phyloP scores from a whole-genome alignment of 2,797 vertebrate genomes.

The Furcifer pardalis region DNA sequence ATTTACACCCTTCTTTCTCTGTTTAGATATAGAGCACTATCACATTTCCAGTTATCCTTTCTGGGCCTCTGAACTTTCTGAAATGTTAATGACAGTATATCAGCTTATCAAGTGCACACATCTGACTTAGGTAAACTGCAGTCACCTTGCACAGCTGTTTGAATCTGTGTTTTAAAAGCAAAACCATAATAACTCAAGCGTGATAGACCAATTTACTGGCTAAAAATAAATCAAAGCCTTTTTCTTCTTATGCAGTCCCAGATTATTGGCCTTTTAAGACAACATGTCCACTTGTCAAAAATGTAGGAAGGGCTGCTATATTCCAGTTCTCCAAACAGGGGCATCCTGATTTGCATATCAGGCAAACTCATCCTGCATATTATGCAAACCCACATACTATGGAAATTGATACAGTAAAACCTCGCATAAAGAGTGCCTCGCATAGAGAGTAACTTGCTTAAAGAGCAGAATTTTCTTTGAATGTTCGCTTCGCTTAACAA shows the following conservation, averaged over 20 bases:
- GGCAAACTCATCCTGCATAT: no score
- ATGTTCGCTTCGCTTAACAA: no score
- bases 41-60: background rate
- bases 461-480: no score
- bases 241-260: constrained; percentile 39
- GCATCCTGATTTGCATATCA: no score
- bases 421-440: no score
- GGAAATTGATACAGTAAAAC: no score
- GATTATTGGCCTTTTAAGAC: constrained; percentile 57
- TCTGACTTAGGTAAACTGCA: background rate
- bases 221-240: constrained; percentile 59
- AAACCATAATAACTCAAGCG: constrained; percentile 53
- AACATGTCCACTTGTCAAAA: constrained; percentile 45
- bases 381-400: no score
- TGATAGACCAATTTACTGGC: constrained; percentile 37
- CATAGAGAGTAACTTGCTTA: no score
- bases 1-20: constrained; percentile 22
- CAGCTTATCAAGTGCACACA: background rate
- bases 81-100: background rate
- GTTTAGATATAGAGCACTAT: background rate
- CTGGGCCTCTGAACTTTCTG: background rate
- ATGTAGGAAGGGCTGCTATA: background rate
- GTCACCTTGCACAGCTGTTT: background rate
- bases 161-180: constrained; percentile 58
- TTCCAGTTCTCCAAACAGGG: background rate